These are phyloP conservation scores for Mimas tiliae DNA, from an alignment of 2,888 invertebrate genomes.

Conservation along the genomic window DNA sequence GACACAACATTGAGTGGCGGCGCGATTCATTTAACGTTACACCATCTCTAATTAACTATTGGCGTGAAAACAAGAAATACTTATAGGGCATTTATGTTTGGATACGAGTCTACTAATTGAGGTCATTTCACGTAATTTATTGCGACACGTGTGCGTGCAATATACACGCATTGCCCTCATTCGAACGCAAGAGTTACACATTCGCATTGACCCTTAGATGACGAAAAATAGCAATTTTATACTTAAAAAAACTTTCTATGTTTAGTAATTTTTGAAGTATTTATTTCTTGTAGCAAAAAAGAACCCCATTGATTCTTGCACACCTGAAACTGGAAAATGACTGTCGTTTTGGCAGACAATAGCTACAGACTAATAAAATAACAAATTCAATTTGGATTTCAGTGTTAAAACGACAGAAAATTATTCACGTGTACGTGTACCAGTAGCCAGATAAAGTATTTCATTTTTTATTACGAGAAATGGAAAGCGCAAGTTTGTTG, in stretches of 20 bases:
- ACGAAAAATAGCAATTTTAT: background rate
- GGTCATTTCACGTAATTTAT: constrained; percentile 15
- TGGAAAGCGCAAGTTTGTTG: background rate
- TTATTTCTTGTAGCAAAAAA: background rate
- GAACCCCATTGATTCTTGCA: no score
- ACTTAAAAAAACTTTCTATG: no score
- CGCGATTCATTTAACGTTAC: no score
- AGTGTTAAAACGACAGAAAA: background rate
- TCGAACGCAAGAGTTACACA: background rate
- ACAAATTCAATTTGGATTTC: background rate
- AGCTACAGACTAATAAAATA: background rate
- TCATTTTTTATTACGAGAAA: background rate
- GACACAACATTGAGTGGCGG: no score
- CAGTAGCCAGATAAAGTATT: background rate
- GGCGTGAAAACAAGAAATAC: background rate
- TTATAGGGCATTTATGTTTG: background rate
- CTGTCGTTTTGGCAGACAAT: background rate
- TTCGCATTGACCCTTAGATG: background rate
- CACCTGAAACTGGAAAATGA: background rate
- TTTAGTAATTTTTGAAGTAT: no score
- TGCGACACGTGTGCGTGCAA: constrained; percentile 13
- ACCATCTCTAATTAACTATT: background rate
- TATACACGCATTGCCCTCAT: constrained; percentile 13
- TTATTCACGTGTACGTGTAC: background rate
- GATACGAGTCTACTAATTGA: constrained; percentile 11